Conservation (phyloP, 2,113 vertebrate species). For the Uria aalge region DNA sequence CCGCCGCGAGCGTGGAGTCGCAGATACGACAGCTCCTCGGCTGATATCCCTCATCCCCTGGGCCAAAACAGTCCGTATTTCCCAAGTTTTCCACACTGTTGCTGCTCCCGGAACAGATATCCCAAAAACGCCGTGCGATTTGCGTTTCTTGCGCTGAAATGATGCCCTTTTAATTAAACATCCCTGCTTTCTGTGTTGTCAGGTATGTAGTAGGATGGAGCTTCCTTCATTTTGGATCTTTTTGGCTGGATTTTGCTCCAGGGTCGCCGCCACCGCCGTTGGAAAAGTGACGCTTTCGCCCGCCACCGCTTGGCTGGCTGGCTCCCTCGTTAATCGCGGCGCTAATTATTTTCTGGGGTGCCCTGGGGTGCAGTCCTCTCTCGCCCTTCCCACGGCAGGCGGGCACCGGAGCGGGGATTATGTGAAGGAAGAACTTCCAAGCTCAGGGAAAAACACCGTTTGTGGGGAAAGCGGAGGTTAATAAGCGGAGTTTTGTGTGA, state of each 20-base stretch:
- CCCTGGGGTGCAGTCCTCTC: background rate
- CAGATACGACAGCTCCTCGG: background rate
- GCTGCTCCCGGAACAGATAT: background rate
- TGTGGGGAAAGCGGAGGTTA: background rate
- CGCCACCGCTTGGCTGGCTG: accelerated
- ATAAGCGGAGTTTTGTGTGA: background rate
- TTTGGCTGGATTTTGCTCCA: background rate
- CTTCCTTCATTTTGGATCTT: background rate
- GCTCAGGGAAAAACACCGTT: background rate
- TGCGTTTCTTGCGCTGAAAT: background rate
- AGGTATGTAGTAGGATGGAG: background rate
- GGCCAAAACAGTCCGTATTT: background rate
- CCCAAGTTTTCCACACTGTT: background rate
- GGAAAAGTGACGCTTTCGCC: accelerated
- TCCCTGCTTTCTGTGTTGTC: background rate
- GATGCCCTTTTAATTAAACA: background rate
- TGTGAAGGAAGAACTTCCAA: too few species aligned
- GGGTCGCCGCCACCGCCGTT: accelerated
- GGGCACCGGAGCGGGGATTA: too few species aligned
- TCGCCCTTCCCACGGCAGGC: background rate
- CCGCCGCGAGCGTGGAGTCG: background rate
- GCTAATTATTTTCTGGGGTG: background rate
- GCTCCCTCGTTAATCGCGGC: background rate
- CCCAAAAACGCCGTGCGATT: accelerated
- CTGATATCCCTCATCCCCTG: background rate